Evolutionary conservation across 35 echinoderm and acorn worm species (phyloP).

Genomic region (Stichopus chloronotus): DNA sequence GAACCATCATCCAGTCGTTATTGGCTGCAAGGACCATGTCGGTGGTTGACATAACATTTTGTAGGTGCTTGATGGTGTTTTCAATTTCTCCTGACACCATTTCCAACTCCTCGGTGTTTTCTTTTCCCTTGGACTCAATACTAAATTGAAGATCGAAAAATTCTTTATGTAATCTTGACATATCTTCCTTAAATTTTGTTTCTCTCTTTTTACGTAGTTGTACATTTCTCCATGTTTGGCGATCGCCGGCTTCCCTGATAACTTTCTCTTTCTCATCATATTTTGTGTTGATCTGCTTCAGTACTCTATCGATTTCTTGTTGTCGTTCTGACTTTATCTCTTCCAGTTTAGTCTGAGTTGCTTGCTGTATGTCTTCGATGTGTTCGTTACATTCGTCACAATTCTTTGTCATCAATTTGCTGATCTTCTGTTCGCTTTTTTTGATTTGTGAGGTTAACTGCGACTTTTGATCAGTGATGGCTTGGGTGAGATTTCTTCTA

Average conservation of each 20-base stretch:
- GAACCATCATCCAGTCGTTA: slow-evolving; percentile 1
- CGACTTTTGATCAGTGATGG: not conserved
- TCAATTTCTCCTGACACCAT: not conserved
- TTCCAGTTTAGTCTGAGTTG: not conserved
- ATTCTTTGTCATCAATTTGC: not conserved
- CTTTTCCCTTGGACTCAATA: not conserved
- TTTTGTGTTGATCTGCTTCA: not conserved
- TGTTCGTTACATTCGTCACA: not conserved
- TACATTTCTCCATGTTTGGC: too few relatives aligned
- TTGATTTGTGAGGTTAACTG: not conserved
- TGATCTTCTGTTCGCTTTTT: slow-evolving; percentile 1
- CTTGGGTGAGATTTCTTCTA: not conserved
- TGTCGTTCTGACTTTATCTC: too few relatives aligned
- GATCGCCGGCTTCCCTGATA: too few relatives aligned
- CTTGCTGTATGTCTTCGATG: too few relatives aligned
- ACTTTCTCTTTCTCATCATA: not conserved
- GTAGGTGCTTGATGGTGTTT: not conserved
- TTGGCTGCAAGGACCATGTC: not conserved
- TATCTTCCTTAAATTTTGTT: not conserved
- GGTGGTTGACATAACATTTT: not conserved
- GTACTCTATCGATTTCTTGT: not conserved
- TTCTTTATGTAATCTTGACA: not conserved
- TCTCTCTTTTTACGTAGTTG: not conserved
- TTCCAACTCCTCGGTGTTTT: not conserved
- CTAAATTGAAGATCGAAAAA: not conserved